A percentile compares a stretch with the other conserved stretches of the same genome.
Conservation (phyloP, 1,140 invertebrate species). For the Amyelois transitella region DNA sequence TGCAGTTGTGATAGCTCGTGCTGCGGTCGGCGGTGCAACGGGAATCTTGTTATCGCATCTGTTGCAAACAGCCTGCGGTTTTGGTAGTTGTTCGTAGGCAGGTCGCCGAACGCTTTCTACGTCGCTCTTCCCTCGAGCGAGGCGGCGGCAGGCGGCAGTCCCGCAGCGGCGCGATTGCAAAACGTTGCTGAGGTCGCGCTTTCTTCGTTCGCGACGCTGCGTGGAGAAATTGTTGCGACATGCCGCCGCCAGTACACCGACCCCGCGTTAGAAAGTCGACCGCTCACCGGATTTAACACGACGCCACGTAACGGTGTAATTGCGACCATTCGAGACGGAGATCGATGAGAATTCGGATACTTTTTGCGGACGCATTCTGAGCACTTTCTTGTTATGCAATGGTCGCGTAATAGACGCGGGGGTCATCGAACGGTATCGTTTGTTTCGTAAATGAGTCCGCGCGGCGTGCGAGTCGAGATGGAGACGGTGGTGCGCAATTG, state of each 20-base stretch:
- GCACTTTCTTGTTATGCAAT: constrained; percentile 68
- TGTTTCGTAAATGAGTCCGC: constrained; percentile 36
- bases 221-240: constrained; percentile 73
- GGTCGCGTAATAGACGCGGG: constrained; percentile 46
- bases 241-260: constrained; percentile 62
- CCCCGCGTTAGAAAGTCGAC: constrained; percentile 72
- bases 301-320: constrained; percentile 69
- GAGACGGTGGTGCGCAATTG: constrained; percentile 36
- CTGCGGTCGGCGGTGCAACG: constrained; percentile 29
- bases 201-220: constrained; percentile 70
- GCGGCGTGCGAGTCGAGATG: constrained; percentile 18
- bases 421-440: constrained; percentile 50
- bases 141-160: constrained; percentile 5
- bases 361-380: constrained; percentile 53
- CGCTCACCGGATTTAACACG: constrained; percentile 68
- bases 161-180: constrained; percentile 58
- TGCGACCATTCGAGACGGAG: constrained; percentile 61
- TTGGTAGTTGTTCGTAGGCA: constrained; percentile 9
- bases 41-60: constrained; percentile 39
- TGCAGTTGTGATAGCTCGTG: constrained; percentile 33
- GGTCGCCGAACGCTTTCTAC: constrained; percentile 52
- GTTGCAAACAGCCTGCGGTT: constrained; percentile 35
- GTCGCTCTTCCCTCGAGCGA: constrained; percentile 39
- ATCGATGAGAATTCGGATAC: constrained; percentile 55
- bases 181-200: constrained; percentile 66